phyloP scores from a whole-genome alignment of 1,140 invertebrate species.

The Lordiphosa collinella region DNA sequence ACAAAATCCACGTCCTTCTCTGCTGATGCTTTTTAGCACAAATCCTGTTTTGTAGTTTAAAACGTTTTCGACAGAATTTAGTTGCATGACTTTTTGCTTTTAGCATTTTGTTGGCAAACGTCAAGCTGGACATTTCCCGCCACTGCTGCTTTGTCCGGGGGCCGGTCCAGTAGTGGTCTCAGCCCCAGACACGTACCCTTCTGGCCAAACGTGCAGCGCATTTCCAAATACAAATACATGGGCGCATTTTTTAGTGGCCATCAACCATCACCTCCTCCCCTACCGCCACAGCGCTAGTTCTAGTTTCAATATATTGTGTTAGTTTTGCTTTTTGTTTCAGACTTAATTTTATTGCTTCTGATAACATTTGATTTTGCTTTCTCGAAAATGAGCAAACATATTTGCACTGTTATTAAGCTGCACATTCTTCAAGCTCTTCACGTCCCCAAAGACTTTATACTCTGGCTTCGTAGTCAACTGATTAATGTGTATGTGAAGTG shows the following conservation, averaged over 20 bases:
- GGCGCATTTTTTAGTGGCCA: conserved; percentile 59
- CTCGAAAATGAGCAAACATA: too few species aligned
- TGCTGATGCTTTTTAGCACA: conserved; percentile 65
- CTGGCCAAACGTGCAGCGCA: conserved; percentile 65
- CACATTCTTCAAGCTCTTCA: too few species aligned
- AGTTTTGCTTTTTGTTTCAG: conserved; percentile 6
- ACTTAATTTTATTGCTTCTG: conserved; percentile 18
- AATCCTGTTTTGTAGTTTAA: conserved; percentile 74
- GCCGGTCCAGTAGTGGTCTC: conserved; percentile 34
- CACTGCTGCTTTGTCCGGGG: conserved; percentile 11
- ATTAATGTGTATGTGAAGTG: too few species aligned
- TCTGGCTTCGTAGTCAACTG: too few species aligned
- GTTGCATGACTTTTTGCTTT: conserved; percentile 76
- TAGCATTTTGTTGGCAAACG: conserved; percentile 62
- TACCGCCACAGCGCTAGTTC: background rate
- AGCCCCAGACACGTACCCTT: conserved; percentile 60
- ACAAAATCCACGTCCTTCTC: conserved; percentile 17
- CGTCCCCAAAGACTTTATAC: too few species aligned
- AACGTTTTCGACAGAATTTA: conserved; percentile 75
- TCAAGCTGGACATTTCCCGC: conserved; percentile 23
- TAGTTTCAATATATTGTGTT: conserved; percentile 33
- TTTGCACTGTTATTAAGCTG: too few species aligned
- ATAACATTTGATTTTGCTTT: too few species aligned
- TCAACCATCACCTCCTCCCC: background rate
- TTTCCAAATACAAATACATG: conserved; percentile 67